phyloP scores from a whole-genome alignment of 2,113 vertebrate genomes.

The Saimiri boliviensis region DNA sequence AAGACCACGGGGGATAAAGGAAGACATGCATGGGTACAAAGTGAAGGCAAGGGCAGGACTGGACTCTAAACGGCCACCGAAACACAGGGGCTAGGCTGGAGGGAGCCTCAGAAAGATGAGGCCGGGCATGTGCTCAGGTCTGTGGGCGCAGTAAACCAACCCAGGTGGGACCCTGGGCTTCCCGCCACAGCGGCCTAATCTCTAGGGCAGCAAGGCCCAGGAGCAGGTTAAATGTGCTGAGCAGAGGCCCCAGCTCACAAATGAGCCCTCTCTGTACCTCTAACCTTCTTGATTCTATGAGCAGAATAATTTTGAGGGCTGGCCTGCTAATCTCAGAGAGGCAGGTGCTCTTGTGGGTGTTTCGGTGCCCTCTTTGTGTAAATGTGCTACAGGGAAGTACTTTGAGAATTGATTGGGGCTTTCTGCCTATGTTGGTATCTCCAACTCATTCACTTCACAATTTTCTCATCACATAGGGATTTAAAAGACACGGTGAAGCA shows the following conservation, averaged over 20 bases:
- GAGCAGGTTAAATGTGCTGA: background rate
- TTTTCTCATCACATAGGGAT: background rate
- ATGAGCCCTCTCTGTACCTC: background rate
- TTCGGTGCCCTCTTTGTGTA: background rate
- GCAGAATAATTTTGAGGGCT: background rate
- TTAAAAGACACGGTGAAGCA: background rate
- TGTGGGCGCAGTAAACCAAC: background rate
- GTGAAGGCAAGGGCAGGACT: background rate
- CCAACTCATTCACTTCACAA: background rate
- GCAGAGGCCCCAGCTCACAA: too few species aligned
- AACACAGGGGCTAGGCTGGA: background rate
- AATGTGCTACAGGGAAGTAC: too few species aligned
- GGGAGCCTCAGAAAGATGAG: background rate
- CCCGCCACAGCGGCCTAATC: background rate
- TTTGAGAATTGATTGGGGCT: background rate
- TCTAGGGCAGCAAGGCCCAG: background rate
- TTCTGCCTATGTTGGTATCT: background rate
- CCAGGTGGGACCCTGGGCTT: background rate
- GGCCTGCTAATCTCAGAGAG: background rate
- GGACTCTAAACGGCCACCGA: background rate
- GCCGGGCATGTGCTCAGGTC: background rate
- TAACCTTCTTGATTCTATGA: accelerated
- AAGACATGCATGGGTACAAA: background rate
- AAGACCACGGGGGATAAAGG: background rate
- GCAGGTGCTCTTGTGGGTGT: background rate